Base-by-base conservation (phyloP, 2,113 vertebrate genomes). In the Aythya baeri region DNA sequence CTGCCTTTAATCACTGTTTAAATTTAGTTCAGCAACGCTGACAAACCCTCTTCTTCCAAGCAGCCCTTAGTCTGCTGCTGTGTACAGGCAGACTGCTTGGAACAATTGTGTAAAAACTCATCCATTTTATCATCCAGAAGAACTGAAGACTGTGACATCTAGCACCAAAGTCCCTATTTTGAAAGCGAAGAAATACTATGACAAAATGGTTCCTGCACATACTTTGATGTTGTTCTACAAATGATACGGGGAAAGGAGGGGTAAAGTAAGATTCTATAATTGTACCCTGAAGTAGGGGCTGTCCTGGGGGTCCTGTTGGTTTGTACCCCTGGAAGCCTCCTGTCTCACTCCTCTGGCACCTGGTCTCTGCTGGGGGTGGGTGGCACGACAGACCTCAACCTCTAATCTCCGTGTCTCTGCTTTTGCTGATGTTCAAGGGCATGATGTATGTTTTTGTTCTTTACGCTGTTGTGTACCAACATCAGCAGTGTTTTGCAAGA, bases 161-260 rank as follows among this genome's bases (percentile, higher is more conserved):
- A 32, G 36, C 36, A 62, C 31, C 54, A 46, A 21, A 17, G 2
- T 72, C 50, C 26, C 17, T 55, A 0, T 58, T 82, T 78, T 46
- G 50, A 85, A 91, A 93, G 49, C 46, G 73, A 34, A 57, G 49
- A 72, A 68, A 26, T 31, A 8, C 31, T 29, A 13, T 63, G 52
- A 31, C 25, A 44, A 25, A 93, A 32, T 20, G 34, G 13, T 65
- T 59, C 21, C 41, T 75, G 44, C 16, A 2, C 2, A 0, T 25
- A 9, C 26, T 68, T 72, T 46, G 17, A 32, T 44, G 44, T 25
- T 92, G 34, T 66, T 86, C 27, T 31, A 32, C 34, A 72, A 17
- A 20, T 0, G 0, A 17, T 10, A 6, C 59, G 44, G 32, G 13
- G 25, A 32, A 84, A 7, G 1, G 41, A 36, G 13, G 6, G 76